Conservation (phyloP, 35 echinoderm and acorn worm species). For the Nesometra sesokonis region DNA sequence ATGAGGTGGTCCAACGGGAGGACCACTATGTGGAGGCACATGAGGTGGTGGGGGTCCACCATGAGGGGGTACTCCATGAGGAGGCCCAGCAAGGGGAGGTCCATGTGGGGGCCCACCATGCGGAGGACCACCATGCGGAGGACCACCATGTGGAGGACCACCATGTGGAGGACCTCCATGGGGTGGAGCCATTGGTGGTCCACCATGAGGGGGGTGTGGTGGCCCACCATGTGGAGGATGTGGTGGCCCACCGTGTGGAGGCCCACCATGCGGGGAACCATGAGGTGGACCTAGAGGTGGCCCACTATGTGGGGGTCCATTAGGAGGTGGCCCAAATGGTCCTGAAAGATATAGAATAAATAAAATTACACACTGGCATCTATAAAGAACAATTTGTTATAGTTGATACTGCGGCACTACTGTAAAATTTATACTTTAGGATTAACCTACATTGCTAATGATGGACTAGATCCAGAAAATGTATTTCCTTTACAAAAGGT, state of each 20-base stretch:
- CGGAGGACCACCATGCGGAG: conserved; percentile 7
- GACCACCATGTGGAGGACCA: background rate
- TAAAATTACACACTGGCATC: background rate
- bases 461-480: too few species aligned
- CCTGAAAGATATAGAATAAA: background rate
- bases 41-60: background rate
- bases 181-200: background rate
- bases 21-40: conserved; percentile 7
- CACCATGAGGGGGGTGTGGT: background rate
- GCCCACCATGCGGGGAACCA: background rate
- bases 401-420: background rate
- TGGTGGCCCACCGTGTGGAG: background rate
- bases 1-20: conserved; percentile 53
- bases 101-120: conserved; percentile 3
- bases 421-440: background rate
- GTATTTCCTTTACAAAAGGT: too few species aligned
- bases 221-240: background rate
- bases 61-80: conserved; percentile 2
- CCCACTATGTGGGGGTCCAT: background rate
- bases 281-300: background rate
- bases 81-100: background rate
- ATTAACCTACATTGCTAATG: too few species aligned
- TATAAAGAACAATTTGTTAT: background rate
- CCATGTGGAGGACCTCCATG: background rate
- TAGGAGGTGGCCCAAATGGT: background rate